Evolutionary conservation across 2,797 vertebrate genomes (phyloP).

Genomic region (Chromobotia macracanthus): DNA sequence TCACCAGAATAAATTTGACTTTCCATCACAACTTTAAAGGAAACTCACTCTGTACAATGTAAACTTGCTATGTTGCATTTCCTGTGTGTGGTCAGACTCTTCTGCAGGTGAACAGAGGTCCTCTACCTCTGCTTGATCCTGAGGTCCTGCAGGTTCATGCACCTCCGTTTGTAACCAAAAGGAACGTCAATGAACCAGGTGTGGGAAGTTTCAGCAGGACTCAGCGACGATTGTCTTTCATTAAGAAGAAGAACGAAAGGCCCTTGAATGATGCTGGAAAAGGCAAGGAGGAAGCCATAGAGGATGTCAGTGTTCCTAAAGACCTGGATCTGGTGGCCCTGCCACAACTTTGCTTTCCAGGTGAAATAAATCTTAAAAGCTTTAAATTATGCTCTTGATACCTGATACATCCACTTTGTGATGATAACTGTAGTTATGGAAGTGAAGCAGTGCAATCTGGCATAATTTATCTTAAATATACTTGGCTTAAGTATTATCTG

Average conservation of each 20-base stretch:
- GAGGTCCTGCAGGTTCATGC: slow-evolving; percentile 87
- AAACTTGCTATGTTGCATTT: neutral
- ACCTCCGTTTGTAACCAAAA: slow-evolving; percentile 82
- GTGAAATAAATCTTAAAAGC: slow-evolving; percentile 65
- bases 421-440: neutral
- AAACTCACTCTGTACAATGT: too few species aligned
- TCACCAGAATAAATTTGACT: too few species aligned
- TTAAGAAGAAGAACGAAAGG: slow-evolving; percentile 82
- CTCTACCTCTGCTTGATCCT: slow-evolving; percentile 72
- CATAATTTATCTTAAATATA: neutral
- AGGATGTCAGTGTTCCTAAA: slow-evolving; percentile 81
- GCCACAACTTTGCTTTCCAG: slow-evolving; percentile 93
- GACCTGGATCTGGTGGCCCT: slow-evolving; percentile 87
- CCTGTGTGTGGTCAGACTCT: slow-evolving; percentile 57
- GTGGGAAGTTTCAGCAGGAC: slow-evolving; percentile 63
- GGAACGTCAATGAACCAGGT: slow-evolving; percentile 59
- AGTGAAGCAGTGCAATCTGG: neutral
- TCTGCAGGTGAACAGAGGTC: slow-evolving; percentile 59
- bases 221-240: slow-evolving; percentile 78
- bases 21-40: too few species aligned
- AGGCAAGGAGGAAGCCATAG: slow-evolving; percentile 52
- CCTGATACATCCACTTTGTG: too few species aligned
- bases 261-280: slow-evolving; percentile 51
- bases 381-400: neutral
- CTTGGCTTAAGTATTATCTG: neutral